Percentiles rank a stretch among this genome's conserved stretches.
Evolutionary conservation across 2,888 invertebrate species (phyloP).

Genomic region (Noctua pronuba): DNA sequence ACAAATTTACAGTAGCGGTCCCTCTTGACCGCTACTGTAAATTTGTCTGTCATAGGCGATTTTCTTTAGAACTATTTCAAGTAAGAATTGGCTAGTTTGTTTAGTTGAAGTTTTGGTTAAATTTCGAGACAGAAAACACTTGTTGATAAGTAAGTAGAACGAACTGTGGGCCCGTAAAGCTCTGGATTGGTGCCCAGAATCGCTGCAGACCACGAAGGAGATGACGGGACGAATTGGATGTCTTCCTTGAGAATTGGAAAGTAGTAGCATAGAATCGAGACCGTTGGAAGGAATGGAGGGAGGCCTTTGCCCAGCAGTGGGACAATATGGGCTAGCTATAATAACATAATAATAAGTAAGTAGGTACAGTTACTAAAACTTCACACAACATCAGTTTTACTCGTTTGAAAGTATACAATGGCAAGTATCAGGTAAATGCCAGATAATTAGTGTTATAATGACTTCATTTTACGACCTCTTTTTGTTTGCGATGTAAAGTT

Average conservation of each 20-base stretch:
- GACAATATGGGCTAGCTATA: too few species aligned
- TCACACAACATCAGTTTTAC: not conserved
- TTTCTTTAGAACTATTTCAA: not conserved
- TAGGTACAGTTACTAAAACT: not conserved
- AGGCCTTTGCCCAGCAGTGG: too few species aligned
- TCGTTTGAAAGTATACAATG: not conserved
- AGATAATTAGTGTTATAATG: not conserved
- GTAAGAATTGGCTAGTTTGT: not conserved
- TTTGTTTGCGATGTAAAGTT: constrained; percentile 20
- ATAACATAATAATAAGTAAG: too few species aligned
- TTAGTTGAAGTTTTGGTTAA: not conserved
- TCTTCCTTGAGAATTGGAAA: too few species aligned
- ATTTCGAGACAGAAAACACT: not conserved
- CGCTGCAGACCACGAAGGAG: too few species aligned
- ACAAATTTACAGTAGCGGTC: too few species aligned
- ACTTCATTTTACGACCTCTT: not conserved
- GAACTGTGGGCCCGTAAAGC: too few species aligned
- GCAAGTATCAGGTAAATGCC: not conserved
- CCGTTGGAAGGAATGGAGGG: too few species aligned
- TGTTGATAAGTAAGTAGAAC: not conserved
- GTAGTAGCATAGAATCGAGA: too few species aligned
- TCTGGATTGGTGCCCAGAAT: too few species aligned
- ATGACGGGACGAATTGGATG: too few species aligned
- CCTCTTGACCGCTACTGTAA: too few species aligned
- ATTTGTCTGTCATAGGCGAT: not conserved